phyloP scores from a whole-genome alignment of 2,113 vertebrate species.

The Hippocampus comes region DNA sequence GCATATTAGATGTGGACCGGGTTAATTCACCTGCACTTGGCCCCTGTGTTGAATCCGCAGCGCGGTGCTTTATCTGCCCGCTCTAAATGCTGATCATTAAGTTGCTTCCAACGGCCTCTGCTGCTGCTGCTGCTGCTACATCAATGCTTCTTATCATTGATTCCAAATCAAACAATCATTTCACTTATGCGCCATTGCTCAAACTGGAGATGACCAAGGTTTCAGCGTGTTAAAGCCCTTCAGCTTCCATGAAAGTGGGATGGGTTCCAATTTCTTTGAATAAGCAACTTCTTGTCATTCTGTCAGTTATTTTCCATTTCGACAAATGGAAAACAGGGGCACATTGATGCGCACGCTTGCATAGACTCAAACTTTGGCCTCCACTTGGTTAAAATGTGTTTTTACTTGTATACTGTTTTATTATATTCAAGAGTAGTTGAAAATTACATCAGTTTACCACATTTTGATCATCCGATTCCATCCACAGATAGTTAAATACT shows the following conservation, averaged over 20 bases:
- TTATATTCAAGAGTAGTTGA: too few relatives aligned
- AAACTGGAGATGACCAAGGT: conserved; percentile 10
- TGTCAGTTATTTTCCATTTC: too few relatives aligned
- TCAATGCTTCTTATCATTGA: conserved; percentile 58
- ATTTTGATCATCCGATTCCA: too few relatives aligned
- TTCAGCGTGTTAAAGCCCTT: background rate
- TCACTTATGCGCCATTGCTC: conserved; percentile 22
- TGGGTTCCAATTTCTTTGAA: background rate
- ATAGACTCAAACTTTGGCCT: too few relatives aligned
- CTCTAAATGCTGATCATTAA: conserved; percentile 84
- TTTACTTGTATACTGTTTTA: too few relatives aligned
- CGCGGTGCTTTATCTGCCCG: conserved; percentile 85
- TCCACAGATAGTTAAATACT: too few relatives aligned
- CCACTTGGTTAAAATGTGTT: too few relatives aligned
- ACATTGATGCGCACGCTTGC: too few relatives aligned
- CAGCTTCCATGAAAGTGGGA: background rate
- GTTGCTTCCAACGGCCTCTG: conserved; percentile 64
- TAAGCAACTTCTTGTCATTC: too few relatives aligned
- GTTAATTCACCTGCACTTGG: conserved; percentile 92
- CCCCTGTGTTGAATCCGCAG: conserved; percentile 90
- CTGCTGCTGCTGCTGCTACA: conserved; percentile 56
- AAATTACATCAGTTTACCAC: too few relatives aligned
- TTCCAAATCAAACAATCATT: conserved; percentile 57
- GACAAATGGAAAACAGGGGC: too few relatives aligned
- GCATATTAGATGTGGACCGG: conserved; percentile 95